Conservation (phyloP, 2,113 vertebrate species). For the Phyllostomus discolor region DNA sequence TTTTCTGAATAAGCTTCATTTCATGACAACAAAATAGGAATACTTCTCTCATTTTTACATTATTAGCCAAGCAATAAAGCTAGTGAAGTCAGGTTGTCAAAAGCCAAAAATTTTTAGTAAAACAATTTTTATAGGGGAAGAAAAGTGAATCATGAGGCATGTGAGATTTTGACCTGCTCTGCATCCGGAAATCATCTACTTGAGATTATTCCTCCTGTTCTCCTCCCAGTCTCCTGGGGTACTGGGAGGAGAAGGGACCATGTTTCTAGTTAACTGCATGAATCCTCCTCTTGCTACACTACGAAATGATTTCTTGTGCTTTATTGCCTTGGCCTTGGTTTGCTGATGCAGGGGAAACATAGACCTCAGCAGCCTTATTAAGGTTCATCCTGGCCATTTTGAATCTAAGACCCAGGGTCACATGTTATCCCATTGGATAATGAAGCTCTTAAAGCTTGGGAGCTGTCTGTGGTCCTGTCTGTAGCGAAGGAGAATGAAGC, state of each 20-base stretch:
- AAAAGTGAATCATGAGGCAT: not conserved
- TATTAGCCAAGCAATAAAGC: conserved; percentile 33
- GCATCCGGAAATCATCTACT: not conserved
- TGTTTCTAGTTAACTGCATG: not conserved
- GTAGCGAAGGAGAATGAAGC: not conserved
- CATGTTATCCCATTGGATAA: not conserved
- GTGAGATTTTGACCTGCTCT: not conserved
- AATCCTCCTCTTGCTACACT: not conserved
- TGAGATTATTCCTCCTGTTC: not conserved
- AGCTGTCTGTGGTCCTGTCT: conserved; percentile 49
- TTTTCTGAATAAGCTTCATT: conserved; percentile 66
- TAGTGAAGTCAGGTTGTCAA: conserved; percentile 32
- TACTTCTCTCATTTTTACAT: conserved; percentile 48
- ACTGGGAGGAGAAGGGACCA: fast-evolving
- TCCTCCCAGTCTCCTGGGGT: no score
- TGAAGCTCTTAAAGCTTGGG: not conserved
- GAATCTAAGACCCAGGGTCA: not conserved
- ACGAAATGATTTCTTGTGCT: not conserved
- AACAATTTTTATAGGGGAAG: not conserved
- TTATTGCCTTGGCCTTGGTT: not conserved
- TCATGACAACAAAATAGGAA: conserved; percentile 55
- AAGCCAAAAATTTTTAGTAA: not conserved
- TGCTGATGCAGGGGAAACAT: not conserved
- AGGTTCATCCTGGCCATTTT: not conserved
- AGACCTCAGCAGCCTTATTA: fast-evolving